Conservation (phyloP, 2,797 vertebrate genomes). For the Tapirus indicus region DNA sequence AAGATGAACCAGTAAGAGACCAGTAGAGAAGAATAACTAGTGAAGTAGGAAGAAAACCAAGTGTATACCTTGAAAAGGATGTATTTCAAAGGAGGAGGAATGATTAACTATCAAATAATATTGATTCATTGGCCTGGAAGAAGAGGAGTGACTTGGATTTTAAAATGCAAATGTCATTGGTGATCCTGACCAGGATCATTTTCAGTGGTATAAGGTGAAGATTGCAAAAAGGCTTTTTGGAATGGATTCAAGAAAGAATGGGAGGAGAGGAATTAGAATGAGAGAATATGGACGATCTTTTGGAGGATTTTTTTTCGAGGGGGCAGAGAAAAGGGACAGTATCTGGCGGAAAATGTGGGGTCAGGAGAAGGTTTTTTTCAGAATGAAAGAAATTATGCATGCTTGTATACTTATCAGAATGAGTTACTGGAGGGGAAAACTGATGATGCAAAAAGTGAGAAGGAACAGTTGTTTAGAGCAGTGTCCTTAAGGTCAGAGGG, state of each 20-base stretch:
- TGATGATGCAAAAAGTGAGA: not conserved
- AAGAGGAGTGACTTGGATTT: conserved; percentile 9
- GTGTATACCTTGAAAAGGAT: not conserved
- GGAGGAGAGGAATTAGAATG: conserved; percentile 8
- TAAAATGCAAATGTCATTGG: not conserved
- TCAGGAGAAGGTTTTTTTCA: not conserved
- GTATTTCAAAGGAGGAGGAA: not conserved
- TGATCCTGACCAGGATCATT: conserved; percentile 40
- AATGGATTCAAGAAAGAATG: not conserved
- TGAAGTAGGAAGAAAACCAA: not conserved
- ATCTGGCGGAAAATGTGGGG: not conserved
- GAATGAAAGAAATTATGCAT: conserved; percentile 1
- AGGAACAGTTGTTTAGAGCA: not conserved
- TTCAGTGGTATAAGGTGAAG: conserved; percentile 14
- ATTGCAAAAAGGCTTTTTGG: not conserved
- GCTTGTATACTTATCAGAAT: not conserved
- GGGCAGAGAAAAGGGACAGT: not conserved
- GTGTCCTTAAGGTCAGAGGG: not conserved
- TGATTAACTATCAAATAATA: not conserved
- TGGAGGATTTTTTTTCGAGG: not conserved
- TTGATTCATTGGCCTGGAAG: not conserved
- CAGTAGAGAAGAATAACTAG: not conserved
- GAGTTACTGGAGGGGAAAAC: not conserved
- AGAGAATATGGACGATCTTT: not conserved
- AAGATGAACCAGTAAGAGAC: not conserved